Base-by-base conservation (phyloP, 23 tunicate species). In the Ascidia mentula region DNA sequence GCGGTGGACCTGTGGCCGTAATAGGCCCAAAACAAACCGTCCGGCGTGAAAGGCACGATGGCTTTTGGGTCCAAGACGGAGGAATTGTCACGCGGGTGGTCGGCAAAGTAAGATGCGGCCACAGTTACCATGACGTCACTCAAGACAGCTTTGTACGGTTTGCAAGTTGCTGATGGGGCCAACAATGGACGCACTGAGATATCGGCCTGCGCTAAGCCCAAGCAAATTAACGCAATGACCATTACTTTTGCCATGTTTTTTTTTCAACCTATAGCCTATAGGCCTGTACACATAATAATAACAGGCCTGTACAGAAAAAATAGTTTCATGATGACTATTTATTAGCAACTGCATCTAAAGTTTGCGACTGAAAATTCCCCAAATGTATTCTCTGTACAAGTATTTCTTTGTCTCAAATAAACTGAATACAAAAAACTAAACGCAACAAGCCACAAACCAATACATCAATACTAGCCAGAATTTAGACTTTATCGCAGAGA, bases 91-190 rank as follows among this genome's bases (percentile, higher is more conserved):
- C 88, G 33, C 0, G 97, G 97, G 79, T 91, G 71, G 37, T 91
- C 97, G 34, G 91, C 88, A 24, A 86, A 81, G 71, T 82, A 91
- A 0, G 97, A 85, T 26, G 90, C 74, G 38, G 90, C 60, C 12
- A 79, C 46, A 2, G 90, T 79, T 5, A 81, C 65, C 18, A 90
- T 72, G 2, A 85, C 45, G 40, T 80, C 73, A 12, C 86, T 85
- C 0, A 90, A 39, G 20, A 85, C 31, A 12, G 79, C 17, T 12
- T 89, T 81, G 0, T 59, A 46, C 4, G 86, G 45, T 20, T 37
- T 79, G 45, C 89, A 89, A 36, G 7, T 5, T 9, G 65, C 28
- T 3, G 65, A 53, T 20, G 65, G 12, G 28, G 65, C 65, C 24
- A 53, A 26, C 65, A 53, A 26, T 20, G 65, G 22, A 1, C 24